A percentile compares a stretch with the other conserved stretches of the same genome.
Evolutionary conservation across 1,140 invertebrate species (phyloP).

Genomic region (Caenorhabditis inopinata): DNA sequence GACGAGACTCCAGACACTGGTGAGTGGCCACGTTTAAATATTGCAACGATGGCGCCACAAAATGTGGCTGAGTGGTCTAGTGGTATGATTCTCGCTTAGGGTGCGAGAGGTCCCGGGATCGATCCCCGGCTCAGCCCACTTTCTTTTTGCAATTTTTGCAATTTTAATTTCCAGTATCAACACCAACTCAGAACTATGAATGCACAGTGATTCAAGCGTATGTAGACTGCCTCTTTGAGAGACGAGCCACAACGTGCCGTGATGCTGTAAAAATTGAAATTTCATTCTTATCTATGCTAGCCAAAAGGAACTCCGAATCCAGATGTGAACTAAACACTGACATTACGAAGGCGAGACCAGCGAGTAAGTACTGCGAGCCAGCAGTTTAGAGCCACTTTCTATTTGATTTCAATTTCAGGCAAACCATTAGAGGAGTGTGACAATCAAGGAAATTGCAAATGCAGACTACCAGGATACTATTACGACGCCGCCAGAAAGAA

Average conservation of each 20-base stretch:
- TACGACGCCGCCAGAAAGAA: constrained; percentile 42
- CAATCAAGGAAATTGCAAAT: constrained; percentile 42
- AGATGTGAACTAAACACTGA: constrained; percentile 37
- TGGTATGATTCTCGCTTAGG: constrained; percentile 36
- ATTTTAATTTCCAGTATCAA: background rate
- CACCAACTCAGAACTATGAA: constrained; percentile 11
- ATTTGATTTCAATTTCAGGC: background rate
- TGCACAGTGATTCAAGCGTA: constrained; percentile 41
- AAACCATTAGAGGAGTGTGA: constrained; percentile 40
- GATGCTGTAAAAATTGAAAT: constrained; percentile 41
- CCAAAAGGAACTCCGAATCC: constrained; percentile 21
- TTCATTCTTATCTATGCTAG: constrained; percentile 41
- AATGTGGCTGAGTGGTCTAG: constrained; percentile 27
- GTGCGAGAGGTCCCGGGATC: constrained; percentile 14
- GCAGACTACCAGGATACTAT: constrained; percentile 36
- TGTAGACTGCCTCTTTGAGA: constrained; percentile 37
- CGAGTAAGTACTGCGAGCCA: background rate
- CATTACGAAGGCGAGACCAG: constrained; percentile 1
- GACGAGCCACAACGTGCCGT: background rate
- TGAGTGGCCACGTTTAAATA: background rate
- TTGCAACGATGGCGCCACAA: background rate
- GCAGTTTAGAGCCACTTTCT: no score
- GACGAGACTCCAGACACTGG: constrained; percentile 41
- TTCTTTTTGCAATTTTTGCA: background rate
- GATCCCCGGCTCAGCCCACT: constrained; percentile 31